phyloP scores from a whole-genome alignment of 2,113 vertebrate genomes.

The Smithornis capensis region DNA sequence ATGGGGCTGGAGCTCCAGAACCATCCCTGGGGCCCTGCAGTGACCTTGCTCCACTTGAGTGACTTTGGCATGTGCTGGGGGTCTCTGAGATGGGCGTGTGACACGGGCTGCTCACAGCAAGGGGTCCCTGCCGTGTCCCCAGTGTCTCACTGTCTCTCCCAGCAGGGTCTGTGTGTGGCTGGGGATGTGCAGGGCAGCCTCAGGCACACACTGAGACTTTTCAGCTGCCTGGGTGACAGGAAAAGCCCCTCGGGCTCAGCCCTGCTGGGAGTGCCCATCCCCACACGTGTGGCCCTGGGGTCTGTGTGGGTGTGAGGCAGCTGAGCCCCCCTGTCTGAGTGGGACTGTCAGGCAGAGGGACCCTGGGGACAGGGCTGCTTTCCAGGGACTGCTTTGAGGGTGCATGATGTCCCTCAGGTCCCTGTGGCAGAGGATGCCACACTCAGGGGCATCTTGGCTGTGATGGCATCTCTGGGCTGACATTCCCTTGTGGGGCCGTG shows the following conservation, averaged over 20 bases:
- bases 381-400: neutral
- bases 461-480: fast-evolving
- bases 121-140: neutral
- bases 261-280: neutral
- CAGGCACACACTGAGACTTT: fast-evolving
- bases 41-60: neutral
- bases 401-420: neutral
- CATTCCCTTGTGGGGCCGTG: fast-evolving
- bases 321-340: neutral
- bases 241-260: neutral
- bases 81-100: fast-evolving
- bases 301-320: neutral
- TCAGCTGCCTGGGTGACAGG: neutral
- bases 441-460: fast-evolving
- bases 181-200: neutral
- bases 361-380: neutral
- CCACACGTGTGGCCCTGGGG: fast-evolving
- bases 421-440: neutral
- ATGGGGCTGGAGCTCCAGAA: neutral
- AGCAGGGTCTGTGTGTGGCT: neutral
- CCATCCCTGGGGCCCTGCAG: fast-evolving
- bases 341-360: neutral
- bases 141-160: fast-evolving
- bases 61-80: neutral
- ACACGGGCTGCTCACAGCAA: fast-evolving